Conservation (phyloP, 2,888 invertebrate species). For the Heliothis peltigera region DNA sequence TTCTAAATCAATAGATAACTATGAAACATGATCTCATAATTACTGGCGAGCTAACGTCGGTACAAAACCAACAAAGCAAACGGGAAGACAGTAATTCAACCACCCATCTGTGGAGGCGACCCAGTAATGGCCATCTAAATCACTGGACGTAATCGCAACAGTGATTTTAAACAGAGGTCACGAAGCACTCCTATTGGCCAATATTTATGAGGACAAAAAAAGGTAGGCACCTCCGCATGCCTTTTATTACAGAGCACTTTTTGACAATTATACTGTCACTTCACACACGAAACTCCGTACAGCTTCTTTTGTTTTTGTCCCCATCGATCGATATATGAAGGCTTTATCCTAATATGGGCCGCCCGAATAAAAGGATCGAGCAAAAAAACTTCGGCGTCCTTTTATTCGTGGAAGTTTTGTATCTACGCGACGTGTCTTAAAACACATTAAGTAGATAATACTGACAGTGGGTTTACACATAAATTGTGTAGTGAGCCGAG, state of each 20-base stretch:
- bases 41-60: constrained; percentile 79
- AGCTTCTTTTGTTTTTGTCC: constrained; percentile 70
- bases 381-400: constrained; percentile 65
- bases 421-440: constrained; percentile 79
- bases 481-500: constrained; percentile 74
- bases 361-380: constrained; percentile 64
- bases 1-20: constrained; percentile 86
- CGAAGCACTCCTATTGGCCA: constrained; percentile 80
- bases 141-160: constrained; percentile 85
- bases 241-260: constrained; percentile 77
- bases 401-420: constrained; percentile 65
- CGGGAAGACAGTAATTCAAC: constrained; percentile 85
- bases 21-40: constrained; percentile 88
- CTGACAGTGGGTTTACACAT: constrained; percentile 77
- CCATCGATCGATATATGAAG: constrained; percentile 63
- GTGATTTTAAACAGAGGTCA: constrained; percentile 86
- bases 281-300: constrained; percentile 70
- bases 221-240: constrained; percentile 68
- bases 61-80: constrained; percentile 84
- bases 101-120: constrained; percentile 83
- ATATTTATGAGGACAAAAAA: constrained; percentile 84
- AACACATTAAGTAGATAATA: constrained; percentile 76
- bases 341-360: constrained; percentile 66
- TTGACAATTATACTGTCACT: constrained; percentile 77
- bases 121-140: constrained; percentile 85